These are phyloP conservation scores for Drosophila mojavensis DNA, from an alignment of 1,140 invertebrate species.

Conservation along the genomic window DNA sequence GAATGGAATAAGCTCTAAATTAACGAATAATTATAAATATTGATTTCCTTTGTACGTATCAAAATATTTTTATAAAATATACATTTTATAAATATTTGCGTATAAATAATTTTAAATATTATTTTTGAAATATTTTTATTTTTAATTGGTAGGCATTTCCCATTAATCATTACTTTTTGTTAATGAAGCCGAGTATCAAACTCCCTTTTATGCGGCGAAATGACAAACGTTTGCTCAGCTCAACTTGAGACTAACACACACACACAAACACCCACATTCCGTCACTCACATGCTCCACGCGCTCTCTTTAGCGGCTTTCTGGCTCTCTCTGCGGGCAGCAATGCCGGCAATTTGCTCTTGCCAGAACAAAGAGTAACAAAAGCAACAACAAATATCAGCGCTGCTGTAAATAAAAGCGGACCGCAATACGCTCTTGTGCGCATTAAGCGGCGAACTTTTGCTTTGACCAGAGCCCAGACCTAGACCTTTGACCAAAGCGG, in stretches of 20 bases:
- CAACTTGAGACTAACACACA: slow-evolving; percentile 1
- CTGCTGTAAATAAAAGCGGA: slow-evolving; percentile 32
- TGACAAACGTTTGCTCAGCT: slow-evolving; percentile 4
- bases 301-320: slow-evolving; percentile 1
- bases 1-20: too few species aligned
- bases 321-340: neutral
- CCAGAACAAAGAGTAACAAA: slow-evolving; percentile 22
- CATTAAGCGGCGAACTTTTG: slow-evolving; percentile 63
- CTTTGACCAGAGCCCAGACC: slow-evolving; percentile 21
- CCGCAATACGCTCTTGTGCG: slow-evolving; percentile 33
- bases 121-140: neutral
- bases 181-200: neutral
- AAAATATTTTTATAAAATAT: too few species aligned
- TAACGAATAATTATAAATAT: too few species aligned
- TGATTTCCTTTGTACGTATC: too few species aligned
- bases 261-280: neutral
- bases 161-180: neutral
- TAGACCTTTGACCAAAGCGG: slow-evolving; percentile 7
- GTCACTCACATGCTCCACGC: neutral
- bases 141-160: too few species aligned
- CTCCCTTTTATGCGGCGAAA: neutral
- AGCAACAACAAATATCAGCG: slow-evolving; percentile 10
- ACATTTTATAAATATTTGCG: too few species aligned
- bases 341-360: slow-evolving; percentile 42
- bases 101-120: neutral